phyloP scores from a whole-genome alignment of 2,888 invertebrate genomes.

The Pachycephus smyrnensis region DNA sequence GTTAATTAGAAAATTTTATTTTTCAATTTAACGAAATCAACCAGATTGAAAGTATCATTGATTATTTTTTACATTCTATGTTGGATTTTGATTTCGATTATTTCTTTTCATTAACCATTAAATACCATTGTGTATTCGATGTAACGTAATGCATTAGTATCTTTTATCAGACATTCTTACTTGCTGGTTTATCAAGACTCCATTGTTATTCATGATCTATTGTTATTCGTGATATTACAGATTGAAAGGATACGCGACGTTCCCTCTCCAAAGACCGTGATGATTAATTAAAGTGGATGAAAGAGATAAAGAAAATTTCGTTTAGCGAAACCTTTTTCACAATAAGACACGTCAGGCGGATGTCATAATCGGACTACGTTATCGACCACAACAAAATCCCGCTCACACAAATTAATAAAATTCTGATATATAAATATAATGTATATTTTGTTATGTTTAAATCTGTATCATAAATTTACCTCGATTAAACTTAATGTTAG shows the following conservation, averaged over 20 bases:
- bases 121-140: neutral
- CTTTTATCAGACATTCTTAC: neutral
- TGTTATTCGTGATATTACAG: neutral
- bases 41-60: neutral
- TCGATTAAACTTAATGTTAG: neutral
- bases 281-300: neutral
- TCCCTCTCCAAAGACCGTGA: neutral
- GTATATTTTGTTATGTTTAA: neutral
- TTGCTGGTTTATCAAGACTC: neutral
- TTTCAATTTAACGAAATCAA: neutral
- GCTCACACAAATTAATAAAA: neutral
- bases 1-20: too few species aligned
- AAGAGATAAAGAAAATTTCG: neutral
- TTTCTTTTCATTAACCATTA: neutral
- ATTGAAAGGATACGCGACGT: neutral
- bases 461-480: neutral
- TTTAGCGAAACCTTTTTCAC: neutral
- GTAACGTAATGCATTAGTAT: neutral
- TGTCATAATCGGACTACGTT: neutral
- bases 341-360: neutral
- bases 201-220: neutral
- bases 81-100: neutral
- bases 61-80: neutral
- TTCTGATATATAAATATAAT: neutral
- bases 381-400: neutral